A percentile compares a stretch with the other conserved stretches of the same genome.
Conservation (phyloP, 2,888 invertebrate species). For the Campoplex capitator region DNA sequence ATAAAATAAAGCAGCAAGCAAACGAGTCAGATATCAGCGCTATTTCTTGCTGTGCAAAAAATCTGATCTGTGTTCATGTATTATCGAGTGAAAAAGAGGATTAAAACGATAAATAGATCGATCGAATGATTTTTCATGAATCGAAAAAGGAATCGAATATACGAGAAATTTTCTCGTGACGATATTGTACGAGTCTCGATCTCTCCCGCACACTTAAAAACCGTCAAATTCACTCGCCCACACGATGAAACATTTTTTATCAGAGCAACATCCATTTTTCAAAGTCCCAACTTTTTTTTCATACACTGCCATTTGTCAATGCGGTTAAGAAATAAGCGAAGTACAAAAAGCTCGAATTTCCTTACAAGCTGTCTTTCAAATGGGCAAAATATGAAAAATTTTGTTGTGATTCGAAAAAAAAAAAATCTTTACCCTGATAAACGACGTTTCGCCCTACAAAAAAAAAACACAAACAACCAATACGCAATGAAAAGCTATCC, state of each 20-base stretch:
- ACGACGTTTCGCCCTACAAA: neutral
- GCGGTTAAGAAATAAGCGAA: neutral
- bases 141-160: neutral
- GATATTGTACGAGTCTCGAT: slow-evolving; percentile 27
- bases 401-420: slow-evolving; percentile 6
- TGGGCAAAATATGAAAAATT: neutral
- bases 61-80: slow-evolving; percentile 65
- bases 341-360: neutral
- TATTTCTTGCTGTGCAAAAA: slow-evolving; percentile 61
- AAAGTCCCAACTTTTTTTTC: neutral
- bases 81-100: slow-evolving; percentile 44
- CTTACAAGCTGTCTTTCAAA: neutral
- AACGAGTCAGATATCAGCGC: slow-evolving; percentile 40
- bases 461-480: slow-evolving; percentile 19
- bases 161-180: slow-evolving; percentile 7
- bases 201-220: slow-evolving; percentile 12
- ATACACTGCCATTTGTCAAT: neutral
- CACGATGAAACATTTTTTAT: neutral
- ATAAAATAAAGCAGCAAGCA: slow-evolving; percentile 4
- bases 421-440: neutral
- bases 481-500: slow-evolving; percentile 50
- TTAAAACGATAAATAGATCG: neutral
- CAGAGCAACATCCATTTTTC: neutral
- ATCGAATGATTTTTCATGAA: slow-evolving; percentile 12
- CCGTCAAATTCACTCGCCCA: slow-evolving; percentile 13